Percentiles rank a stretch among this genome's conserved stretches.
These are phyloP conservation scores for Macrosiphum euphorbiae DNA, from an alignment of 2,888 invertebrate species.

Conservation along the genomic window DNA sequence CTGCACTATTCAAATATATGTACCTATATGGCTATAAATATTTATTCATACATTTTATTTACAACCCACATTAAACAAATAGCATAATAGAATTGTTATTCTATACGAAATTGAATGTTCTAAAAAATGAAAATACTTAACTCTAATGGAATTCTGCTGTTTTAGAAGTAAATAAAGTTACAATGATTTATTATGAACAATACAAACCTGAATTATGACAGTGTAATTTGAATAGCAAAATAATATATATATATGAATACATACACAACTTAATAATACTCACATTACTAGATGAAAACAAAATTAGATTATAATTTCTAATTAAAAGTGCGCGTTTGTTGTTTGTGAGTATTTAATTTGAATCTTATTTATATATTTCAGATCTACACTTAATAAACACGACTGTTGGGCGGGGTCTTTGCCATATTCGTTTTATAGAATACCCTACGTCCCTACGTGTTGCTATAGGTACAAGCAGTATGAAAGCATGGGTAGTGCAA, in stretches of 20 bases:
- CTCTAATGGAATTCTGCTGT: background rate
- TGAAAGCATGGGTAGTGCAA: background rate
- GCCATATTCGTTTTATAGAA: background rate
- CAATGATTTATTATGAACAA: background rate
- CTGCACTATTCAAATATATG: background rate
- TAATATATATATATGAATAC: background rate
- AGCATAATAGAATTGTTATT: background rate
- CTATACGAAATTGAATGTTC: background rate
- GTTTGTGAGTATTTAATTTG: background rate
- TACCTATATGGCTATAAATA: background rate
- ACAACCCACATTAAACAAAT: background rate
- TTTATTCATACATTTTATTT: background rate
- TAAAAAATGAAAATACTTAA: background rate
- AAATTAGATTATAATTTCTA: background rate
- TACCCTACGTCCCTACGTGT: background rate
- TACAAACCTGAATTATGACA: background rate
- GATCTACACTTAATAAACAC: background rate
- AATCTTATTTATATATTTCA: background rate
- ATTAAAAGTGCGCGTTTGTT: background rate
- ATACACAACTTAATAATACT: background rate
- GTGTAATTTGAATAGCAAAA: background rate
- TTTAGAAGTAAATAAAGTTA: constrained; percentile 10
- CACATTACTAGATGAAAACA: background rate
- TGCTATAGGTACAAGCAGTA: background rate
- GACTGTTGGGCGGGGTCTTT: background rate